Base-by-base conservation (phyloP, 2,113 vertebrate species). In the Psophia crepitans region DNA sequence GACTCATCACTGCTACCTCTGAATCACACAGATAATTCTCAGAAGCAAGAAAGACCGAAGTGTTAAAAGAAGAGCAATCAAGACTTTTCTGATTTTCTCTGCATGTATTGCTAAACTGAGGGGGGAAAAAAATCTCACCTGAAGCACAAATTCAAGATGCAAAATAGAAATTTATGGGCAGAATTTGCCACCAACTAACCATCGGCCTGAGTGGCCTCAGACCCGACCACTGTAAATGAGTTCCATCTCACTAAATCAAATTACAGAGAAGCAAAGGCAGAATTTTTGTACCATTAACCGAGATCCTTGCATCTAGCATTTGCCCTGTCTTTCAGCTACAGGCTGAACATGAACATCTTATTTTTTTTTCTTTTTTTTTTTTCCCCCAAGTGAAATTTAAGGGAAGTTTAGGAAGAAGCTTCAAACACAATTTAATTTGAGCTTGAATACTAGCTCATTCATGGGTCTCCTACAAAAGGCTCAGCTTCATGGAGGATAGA, bases 1-100 rank as follows among this genome's bases (percentile, higher is more conserved):
- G 46, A 95, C 87, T 95, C 89, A 66, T 95, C 90, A 71, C 83
- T 75, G 58, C 63, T 93, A 75, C 64, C 41, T 95, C 89, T 97
- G 91, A 97, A 96, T 98, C 90, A 97, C 54, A 27, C 46, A 51
- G 49, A 26, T 71, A 90, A 87, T 88, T 96, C 82, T 90, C 94
- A 97, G 77, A 91, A 96, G 85, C 83, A 64, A 91, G 53, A 39
- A 32, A 66, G 66, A 84, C 56, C 54, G 35, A 85, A 74, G 84
- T 85, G 63, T 92, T 93, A 82, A 89, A 96, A 92, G 87, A 94
- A 56, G 51, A 95, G 60, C 49, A 87, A 28, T 80, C 73, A 94
- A 87, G 93, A 81, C 63, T 91, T 93, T 75, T 84, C 80, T 84
- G 61, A 78, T 90, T 92, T 91, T 77, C 37, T 95, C 63, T 35